phyloP scores from a whole-genome alignment of 2,113 vertebrate species.

The Lethenteron camtschaticum region DNA sequence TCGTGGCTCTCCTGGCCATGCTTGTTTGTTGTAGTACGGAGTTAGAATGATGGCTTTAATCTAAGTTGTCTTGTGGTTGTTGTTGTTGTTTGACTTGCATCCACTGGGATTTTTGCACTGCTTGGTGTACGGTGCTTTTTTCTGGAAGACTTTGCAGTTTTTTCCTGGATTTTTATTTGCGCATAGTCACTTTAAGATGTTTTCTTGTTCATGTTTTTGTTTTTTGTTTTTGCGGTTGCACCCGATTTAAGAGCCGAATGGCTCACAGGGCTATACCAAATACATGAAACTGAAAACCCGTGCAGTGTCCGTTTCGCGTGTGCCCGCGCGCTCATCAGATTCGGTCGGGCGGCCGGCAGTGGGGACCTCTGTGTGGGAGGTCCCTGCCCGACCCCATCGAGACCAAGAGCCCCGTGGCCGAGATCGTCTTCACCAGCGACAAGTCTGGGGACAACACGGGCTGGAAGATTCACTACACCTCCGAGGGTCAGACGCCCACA shows the following conservation, averaged over 20 bases:
- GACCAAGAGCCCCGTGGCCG: constrained; percentile 32
- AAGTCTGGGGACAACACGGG: constrained; percentile 65
- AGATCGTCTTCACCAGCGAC: constrained; percentile 59
- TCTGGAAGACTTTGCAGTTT: too few relatives aligned
- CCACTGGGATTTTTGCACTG: too few relatives aligned
- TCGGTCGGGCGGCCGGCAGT: constrained; percentile 25
- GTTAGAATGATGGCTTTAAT: too few relatives aligned
- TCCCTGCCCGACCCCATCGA: constrained; percentile 40
- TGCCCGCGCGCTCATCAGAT: constrained; percentile 26
- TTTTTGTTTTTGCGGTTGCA: too few relatives aligned
- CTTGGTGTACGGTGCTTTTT: too few relatives aligned
- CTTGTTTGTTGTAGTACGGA: too few relatives aligned
- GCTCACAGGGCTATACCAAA: background rate
- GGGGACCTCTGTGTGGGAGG: constrained; percentile 61
- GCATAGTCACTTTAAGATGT: too few relatives aligned
- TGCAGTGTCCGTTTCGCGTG: background rate
- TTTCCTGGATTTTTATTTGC: too few relatives aligned
- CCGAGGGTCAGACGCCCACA: constrained; percentile 24
- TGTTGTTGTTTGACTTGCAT: too few relatives aligned
- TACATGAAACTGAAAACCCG: background rate
- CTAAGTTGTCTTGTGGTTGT: too few relatives aligned
- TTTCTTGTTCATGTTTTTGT: too few relatives aligned
- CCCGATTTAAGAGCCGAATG: background rate
- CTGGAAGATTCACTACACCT: constrained; percentile 52
- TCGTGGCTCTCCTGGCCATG: background rate